phyloP scores from a whole-genome alignment of 2,113 vertebrate species.

The Pachyramphus minor region DNA sequence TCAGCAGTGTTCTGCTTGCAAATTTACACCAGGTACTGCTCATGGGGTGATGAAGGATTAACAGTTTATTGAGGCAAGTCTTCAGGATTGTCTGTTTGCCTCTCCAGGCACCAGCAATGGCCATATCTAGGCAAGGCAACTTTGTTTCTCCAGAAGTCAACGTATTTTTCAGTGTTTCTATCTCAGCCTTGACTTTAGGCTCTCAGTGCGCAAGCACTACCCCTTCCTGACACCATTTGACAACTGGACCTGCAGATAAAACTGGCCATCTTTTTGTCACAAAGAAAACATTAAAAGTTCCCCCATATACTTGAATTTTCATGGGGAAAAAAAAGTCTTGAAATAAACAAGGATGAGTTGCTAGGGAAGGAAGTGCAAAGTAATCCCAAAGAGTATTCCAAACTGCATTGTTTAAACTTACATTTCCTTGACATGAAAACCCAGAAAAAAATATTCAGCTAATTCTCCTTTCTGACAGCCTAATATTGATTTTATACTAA shows the following conservation, averaged over 20 bases:
- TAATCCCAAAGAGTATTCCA: background rate
- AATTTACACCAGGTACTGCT: background rate
- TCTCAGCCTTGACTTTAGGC: background rate
- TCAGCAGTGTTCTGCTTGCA: background rate
- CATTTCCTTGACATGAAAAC: constrained; percentile 53
- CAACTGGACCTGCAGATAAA: background rate
- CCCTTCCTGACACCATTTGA: background rate
- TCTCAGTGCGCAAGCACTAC: background rate
- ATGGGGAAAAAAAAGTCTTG: background rate
- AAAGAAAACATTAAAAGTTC: background rate
- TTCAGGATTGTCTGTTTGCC: background rate
- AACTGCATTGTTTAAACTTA: constrained; percentile 41
- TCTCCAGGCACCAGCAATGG: background rate
- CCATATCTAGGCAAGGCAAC: background rate
- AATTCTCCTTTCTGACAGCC: constrained; percentile 40
- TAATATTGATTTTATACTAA: constrained; percentile 66
- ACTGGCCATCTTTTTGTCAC: background rate
- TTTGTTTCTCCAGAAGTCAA: background rate
- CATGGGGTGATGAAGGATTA: background rate
- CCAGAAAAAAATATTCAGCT: constrained; percentile 12
- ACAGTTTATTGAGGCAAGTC: background rate
- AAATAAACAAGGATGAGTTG: background rate
- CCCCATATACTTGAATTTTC: background rate
- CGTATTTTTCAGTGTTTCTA: background rate
- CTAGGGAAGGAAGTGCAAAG: background rate